Base-by-base conservation (phyloP, 2,113 vertebrate genomes). In the Pipra filicauda region DNA sequence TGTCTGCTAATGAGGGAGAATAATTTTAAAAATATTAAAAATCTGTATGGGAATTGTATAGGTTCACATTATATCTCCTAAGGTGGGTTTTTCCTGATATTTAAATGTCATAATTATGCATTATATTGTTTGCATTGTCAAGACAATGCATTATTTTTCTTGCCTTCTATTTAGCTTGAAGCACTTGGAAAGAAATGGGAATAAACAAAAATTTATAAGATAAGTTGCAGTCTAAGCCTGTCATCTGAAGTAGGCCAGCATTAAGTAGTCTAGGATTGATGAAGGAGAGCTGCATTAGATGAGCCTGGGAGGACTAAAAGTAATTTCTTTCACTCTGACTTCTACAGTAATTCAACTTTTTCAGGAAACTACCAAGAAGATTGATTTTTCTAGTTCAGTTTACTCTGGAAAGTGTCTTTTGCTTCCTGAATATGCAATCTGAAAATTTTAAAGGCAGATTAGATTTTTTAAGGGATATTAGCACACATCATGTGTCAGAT, bases 221-320 rank as follows among this genome's bases (percentile, higher is more conserved):
- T 71, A 76, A 89, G 26, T 76, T 85, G 58, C 64, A 67, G 20
- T 14, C 78, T 86, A 54, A 88, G 46, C 51, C 85, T 94, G 79
- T 64, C 89, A 74, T 79, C 44, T 69, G 49, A 85, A 91, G 83
- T 75, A 92, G 85, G 65, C 73, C 64, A 89, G 54, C 54, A 73
- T 91, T 93, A 65, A 78, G 43, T 58, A 12, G 37, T 58, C 71
- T 35, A 67, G 81, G 86, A 83, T 51, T 90, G 86, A 93, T 93
- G 91, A 88, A 79, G 51, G 35, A 88, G 72, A 77, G 30, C 35
- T 83, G 69, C 69, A 59, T 85, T 79, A 89, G 81, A 48, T 88
- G 55, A 85, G 59, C 69, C 87, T 88, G 87, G 85, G 71, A 91
- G 71, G 80, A 92, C 87, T 91, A 55, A 33, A 92, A 95, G 70